Evolutionary conservation across 2,113 vertebrate species (phyloP), one percentile per base, ranked within the genome.

Genomic region (Ceuthmochares aereus): DNA sequence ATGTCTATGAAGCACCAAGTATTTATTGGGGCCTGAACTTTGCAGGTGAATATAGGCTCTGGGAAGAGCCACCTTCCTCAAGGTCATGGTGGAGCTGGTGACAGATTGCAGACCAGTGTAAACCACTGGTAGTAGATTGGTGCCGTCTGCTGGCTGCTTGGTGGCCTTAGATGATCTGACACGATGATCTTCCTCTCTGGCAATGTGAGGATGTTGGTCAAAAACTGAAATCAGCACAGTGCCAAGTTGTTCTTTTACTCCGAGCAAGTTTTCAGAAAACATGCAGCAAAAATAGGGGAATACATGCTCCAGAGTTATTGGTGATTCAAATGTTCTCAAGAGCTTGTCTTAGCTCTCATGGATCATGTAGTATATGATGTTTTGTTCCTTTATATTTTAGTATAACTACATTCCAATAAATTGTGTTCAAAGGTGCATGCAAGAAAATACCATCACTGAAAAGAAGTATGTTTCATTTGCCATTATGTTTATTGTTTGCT

Each of bases 161-260:
- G 76, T 75, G 70, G 87, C 82, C 79, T 36, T 49, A 2, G 40
- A 2, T 54, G 86, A 13, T 92, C 56, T 56, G 79, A 70, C 51
- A 37, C 0, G 16, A 26, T 60, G n/a, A 87, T 72, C 59, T 59
- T 26, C 62, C 75, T 54, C 4, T 4, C 55, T 70, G 87, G 20
- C 54, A 70, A 34, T 0, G 0, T 7, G 6, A 27, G 26, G 19
- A 7, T 12, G 22, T 34, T 52, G 34, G 40, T 73, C 54, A 59
- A 63, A 72, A 21, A 2, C 42, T 5, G 4, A 8, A 12, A 34
- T 5, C 60, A 81, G 18, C 56, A 26, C 10, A 6, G 30, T 26
- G 30, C n/a, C 52, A 21, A 10, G 2, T 2, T 79, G 55, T 68
- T 37, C 36, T 45, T 34, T 7, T 5, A 37, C 0, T 0, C 42